Percentiles rank a stretch among this genome's conserved stretches.
Evolutionary conservation across 2,113 vertebrate species (phyloP).

Genomic region (Tyrannus savana): DNA sequence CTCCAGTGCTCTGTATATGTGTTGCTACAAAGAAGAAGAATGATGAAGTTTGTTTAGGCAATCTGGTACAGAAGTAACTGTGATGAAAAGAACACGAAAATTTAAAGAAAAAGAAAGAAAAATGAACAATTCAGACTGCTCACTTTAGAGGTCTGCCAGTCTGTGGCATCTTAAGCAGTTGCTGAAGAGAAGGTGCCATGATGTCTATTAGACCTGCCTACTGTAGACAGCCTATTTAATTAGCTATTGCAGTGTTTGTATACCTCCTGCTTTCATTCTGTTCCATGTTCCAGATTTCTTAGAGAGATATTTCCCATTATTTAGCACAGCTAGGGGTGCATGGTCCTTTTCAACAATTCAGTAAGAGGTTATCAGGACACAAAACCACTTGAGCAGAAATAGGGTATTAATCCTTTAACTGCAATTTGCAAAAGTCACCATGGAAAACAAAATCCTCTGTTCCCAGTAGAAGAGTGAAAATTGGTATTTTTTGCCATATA

Average conservation of each 20-base stretch:
- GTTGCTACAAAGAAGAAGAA: not conserved
- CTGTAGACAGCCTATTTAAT: not conserved
- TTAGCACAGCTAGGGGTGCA: not conserved
- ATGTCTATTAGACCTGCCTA: not conserved
- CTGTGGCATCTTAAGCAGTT: not conserved
- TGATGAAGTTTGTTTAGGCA: not conserved
- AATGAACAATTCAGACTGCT: not conserved
- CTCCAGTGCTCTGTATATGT: not conserved
- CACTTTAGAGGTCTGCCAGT: not conserved
- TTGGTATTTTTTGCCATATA: not conserved
- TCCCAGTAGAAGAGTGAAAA: not conserved
- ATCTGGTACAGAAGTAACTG: not conserved
- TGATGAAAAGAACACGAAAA: not conserved
- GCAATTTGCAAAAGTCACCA: not conserved
- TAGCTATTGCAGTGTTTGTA: not conserved
- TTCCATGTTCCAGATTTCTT: slow-evolving; percentile 28
- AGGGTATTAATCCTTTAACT: not conserved
- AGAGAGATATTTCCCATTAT: slow-evolving; percentile 28
- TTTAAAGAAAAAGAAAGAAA: not conserved
- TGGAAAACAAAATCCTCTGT: not conserved
- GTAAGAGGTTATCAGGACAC: not conserved
- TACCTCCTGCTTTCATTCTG: not conserved
- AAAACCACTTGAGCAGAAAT: not conserved
- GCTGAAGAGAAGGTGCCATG: not conserved
- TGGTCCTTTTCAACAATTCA: not conserved